Base-by-base conservation (phyloP, 2,888 invertebrate species). In the Cheilosia pagana region DNA sequence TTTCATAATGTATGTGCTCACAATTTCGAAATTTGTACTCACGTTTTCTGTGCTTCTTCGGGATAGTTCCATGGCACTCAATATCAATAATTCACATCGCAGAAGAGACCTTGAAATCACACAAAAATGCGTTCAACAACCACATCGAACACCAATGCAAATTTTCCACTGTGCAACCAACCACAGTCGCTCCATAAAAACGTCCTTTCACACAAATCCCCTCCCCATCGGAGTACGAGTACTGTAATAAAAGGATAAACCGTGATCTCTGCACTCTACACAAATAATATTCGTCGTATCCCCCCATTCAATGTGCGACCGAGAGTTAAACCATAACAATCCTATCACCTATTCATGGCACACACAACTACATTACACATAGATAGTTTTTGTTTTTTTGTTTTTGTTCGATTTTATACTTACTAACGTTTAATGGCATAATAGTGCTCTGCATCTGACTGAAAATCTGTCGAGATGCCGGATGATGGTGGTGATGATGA, bases 391-490 rank as follows among this genome's bases (percentile, higher is more conserved):
- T 21, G 45, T 41, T 60, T 62, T 53, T 31, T 63, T 14, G 70
- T 23, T 52, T 48, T 53, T 28, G 25, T 68, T 70, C 19, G 70
- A 65, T 75, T 71, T 81, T 81, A 88, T 91, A 92, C 92, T 92
- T 92, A 92, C 92, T 92, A 87, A 92, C 90, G 89, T 92, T 92
- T 88, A 92, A 89, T 87, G 92, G 92, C 90, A 92, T 90, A 65
- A 92, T 89, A 55, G 90, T 91, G 86, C 90, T 90, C 87, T 92
- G 91, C 89, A 92, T 89, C 67, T 92, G 91, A 87, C 91, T 90
- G 88, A 91, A 92, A 87, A 91, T 89, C 89, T 91, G 91, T 55
- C 91, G 90, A 87, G 86, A 86, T 50, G 81, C 70, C 81, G 86
- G 79, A 81, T 76, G 88, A 28, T 86, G 88, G 68, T 81, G 87